Evolutionary conservation across 2,797 vertebrate genomes (phyloP).

Genomic region (Cossypha heuglini): DNA sequence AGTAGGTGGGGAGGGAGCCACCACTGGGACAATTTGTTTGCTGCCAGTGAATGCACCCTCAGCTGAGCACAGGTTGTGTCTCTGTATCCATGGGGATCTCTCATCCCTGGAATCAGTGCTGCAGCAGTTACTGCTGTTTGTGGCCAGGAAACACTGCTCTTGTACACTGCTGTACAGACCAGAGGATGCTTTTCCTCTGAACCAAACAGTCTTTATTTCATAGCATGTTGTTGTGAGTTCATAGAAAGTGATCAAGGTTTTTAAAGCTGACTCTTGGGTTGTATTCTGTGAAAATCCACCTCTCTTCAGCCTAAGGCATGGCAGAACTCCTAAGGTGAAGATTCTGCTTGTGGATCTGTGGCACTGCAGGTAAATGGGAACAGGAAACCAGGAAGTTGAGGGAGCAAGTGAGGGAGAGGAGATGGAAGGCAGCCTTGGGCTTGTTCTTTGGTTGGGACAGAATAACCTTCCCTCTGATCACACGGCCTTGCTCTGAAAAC

Average conservation of each 20-base stretch:
- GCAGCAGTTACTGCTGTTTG: neutral
- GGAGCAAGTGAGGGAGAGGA: neutral
- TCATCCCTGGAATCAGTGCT: neutral
- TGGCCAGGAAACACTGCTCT: neutral
- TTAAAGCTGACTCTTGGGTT: neutral
- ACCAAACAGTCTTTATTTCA: neutral
- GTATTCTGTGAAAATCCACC: neutral
- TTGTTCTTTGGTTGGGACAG: neutral
- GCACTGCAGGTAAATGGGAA: neutral
- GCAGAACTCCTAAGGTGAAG: neutral
- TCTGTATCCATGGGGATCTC: fast-evolving
- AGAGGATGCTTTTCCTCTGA: neutral
- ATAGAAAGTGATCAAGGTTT: neutral
- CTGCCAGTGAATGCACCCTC: fast-evolving
- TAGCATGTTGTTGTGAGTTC: neutral
- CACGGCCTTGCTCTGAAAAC: neutral
- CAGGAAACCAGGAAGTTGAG: fast-evolving
- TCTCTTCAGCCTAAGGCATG: neutral
- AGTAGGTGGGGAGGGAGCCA: neutral
- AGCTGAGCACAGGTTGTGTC: neutral
- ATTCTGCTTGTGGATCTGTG: neutral
- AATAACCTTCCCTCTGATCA: neutral
- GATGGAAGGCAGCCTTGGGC: neutral
- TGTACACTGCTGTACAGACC: neutral
- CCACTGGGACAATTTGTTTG: fast-evolving